Evolutionary conservation across 2,888 invertebrate species (phyloP), one percentile per base, ranked within the genome.

Genomic region (Tanytarsus gracilentus): DNA sequence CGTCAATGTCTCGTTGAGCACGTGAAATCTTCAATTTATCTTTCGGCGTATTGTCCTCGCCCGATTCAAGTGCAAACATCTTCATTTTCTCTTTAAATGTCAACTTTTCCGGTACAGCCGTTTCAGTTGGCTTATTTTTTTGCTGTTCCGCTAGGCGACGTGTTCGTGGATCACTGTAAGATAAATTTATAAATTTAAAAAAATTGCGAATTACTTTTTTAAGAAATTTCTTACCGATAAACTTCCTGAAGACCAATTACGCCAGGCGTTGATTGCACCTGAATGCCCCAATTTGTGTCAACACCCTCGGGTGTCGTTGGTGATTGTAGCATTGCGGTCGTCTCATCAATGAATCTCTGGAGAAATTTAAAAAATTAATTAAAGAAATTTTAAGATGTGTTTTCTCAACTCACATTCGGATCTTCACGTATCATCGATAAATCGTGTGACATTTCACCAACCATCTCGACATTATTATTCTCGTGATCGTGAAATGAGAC

Each of bases 31-130:
- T 97, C 62, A 94, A 86, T 78, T 94, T 94, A 73, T 95, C 93
- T 76, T 90, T 88, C 65, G 95, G 95, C 63, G 94, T 92, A 69
- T 86, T 83, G 67, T 86, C 84, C 71, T 96, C 95, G 40, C 97
- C 97, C 11, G 94, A 88, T 77, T 97, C 96, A 76, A 90, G 84
- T 44, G 97, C 98, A 78, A 99, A 99, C 90, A 97, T 93, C 76
- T 94, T 94, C 96, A 98, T 98, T 76, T 99, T 99, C 75, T 99
- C 98, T 72, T 94, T 88, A 76, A 99, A 99, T 62, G 92, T 92
- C 63, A 98, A 79, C 68, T 95, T 92, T 71, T 97, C 96, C 2
- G 92, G 92, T 63, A 89, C 82, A 3, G 60, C 50, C 9, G 70
- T 71, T 65, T 73, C 74, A 26, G 68, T 69, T 39, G 68, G 66